phyloP scores from a whole-genome alignment of 53 echinoderm and acorn worm genomes.

The Holothuria leucospilota region DNA sequence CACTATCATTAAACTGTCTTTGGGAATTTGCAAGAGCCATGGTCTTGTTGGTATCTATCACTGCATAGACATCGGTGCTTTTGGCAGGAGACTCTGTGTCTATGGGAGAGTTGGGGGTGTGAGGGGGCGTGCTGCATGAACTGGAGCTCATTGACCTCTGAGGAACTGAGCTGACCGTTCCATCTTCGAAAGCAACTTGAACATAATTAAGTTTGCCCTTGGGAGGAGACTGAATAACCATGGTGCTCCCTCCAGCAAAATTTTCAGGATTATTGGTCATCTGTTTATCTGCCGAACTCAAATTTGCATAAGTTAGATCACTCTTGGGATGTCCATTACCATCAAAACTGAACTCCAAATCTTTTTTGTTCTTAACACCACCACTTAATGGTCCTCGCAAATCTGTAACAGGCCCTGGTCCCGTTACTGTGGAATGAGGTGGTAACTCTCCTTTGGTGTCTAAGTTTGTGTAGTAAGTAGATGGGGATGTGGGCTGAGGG shows the following conservation, averaged over 20 bases:
- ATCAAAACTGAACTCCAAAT: constrained; percentile 35
- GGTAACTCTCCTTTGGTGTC: constrained; percentile 92
- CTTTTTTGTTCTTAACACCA: background rate
- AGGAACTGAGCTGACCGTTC: constrained; percentile 36
- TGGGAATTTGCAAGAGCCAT: constrained; percentile 87
- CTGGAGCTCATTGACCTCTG: constrained; percentile 73
- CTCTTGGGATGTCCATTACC: constrained; percentile 35
- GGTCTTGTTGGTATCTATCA: constrained; percentile 92
- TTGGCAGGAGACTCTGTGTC: constrained; percentile 60
- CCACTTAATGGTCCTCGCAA: background rate
- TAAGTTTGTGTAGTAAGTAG: constrained; percentile 89
- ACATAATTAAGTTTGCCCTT: constrained; percentile 93
- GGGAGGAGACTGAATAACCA: constrained; percentile 52
- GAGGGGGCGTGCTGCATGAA: constrained; percentile 79
- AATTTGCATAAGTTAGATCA: constrained; percentile 87
- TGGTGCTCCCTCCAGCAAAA: background rate
- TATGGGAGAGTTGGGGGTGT: constrained; percentile 75
- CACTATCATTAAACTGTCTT: constrained; percentile 70
- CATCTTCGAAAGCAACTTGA: constrained; percentile 84
- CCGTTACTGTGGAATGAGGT: constrained; percentile 33
- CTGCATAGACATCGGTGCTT: constrained; percentile 82
- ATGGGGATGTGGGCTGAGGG: constrained; percentile 33
- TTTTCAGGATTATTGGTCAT: constrained; percentile 23
- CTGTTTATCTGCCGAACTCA: constrained; percentile 71
- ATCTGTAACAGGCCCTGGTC: background rate